Evolutionary conservation across 2,797 vertebrate genomes (phyloP).

Genomic region (Pangasius djambal): DNA sequence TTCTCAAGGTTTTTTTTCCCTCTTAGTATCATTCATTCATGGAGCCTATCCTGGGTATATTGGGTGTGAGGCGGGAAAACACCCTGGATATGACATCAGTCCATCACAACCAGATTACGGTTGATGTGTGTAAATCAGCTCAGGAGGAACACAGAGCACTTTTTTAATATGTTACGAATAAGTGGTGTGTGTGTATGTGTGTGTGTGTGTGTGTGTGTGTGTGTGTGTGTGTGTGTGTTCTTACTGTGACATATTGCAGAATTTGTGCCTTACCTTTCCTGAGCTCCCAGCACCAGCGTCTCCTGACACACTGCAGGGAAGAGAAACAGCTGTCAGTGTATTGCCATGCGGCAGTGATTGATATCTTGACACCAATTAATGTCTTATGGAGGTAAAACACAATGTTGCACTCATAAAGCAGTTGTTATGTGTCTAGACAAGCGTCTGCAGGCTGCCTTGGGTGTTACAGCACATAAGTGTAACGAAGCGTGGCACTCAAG

Average conservation of each 20-base stretch:
- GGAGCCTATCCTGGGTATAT: neutral
- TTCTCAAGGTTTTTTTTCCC: neutral
- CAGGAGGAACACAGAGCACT: neutral
- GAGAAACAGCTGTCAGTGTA: conserved; percentile 7
- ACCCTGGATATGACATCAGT: neutral
- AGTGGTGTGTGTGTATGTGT: neutral
- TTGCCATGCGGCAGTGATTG: neutral
- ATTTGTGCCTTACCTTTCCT: conserved; percentile 51
- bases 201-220: neutral
- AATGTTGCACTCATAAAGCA: conserved; percentile 11
- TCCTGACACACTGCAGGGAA: conserved; percentile 42
- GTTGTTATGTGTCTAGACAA: conserved; percentile 8
- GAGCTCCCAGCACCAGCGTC: conserved; percentile 38
- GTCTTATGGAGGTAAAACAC: neutral
- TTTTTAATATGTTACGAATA: neutral
- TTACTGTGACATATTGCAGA: neutral
- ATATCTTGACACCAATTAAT: conserved; percentile 11
- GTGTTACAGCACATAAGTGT: conserved; percentile 5
- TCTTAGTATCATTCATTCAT: neutral
- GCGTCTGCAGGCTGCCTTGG: conserved; percentile 12
- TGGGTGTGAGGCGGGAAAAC: neutral
- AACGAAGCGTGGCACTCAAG: conserved; percentile 56
- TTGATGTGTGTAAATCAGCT: neutral
- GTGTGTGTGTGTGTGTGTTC: neutral
- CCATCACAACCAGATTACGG: neutral